Conservation (phyloP, 2,888 invertebrate species). For the Thera britannica region DNA sequence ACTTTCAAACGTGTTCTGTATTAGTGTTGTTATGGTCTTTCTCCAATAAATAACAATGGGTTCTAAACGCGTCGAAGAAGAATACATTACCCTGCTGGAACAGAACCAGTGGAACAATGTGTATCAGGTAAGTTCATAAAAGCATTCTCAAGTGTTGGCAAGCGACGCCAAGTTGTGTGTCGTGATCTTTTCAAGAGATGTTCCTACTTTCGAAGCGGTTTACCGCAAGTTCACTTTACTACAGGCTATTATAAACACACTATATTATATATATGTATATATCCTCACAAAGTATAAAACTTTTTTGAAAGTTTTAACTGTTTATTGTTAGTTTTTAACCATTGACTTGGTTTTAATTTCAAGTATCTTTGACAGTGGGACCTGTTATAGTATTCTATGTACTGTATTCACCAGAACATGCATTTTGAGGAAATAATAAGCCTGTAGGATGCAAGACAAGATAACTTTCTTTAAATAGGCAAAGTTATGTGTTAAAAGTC, state of each 20-base stretch:
- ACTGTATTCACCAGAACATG: background rate
- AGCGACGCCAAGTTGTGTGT: slow-evolving; percentile 19
- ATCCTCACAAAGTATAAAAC: background rate
- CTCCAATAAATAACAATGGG: slow-evolving; percentile 45
- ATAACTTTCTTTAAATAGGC: too few relatives aligned
- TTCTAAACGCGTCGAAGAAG: slow-evolving; percentile 85
- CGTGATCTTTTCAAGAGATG: background rate
- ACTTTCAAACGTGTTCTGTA: slow-evolving; percentile 11
- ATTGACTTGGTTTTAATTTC: background rate
- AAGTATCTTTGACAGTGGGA: background rate
- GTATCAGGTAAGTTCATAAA: slow-evolving; percentile 86
- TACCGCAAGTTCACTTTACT: background rate
- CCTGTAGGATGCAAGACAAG: too few relatives aligned
- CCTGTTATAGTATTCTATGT: background rate
- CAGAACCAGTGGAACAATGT: slow-evolving; percentile 89
- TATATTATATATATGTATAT: background rate
- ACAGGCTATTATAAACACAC: background rate
- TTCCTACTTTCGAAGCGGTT: background rate
- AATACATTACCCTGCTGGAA: slow-evolving; percentile 89
- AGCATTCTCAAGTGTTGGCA: slow-evolving; percentile 9
- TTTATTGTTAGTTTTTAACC: background rate
- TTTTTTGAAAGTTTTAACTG: background rate
- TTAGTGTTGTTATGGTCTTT: slow-evolving; percentile 22
- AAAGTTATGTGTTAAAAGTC: too few relatives aligned
- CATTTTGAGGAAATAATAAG: slow-evolving; percentile 6